Evolutionary conservation across 2,113 vertebrate species (phyloP), one percentile per base, ranked within the genome.

Genomic region (Taxidea taxus): DNA sequence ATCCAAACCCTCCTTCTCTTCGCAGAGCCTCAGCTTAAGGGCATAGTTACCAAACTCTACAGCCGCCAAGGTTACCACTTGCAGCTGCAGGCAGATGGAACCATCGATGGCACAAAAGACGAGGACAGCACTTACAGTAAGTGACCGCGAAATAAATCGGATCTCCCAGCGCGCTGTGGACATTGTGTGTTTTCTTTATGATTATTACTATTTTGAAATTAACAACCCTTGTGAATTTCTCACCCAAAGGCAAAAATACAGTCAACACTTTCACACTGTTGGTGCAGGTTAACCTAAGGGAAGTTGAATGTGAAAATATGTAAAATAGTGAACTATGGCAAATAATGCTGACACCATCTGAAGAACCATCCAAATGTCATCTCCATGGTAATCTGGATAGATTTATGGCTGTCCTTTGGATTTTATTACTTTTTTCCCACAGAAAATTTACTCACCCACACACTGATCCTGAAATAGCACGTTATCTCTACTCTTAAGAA

Each of bases 11-110:
- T 98, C 98, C 68, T 98, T 99, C 94, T 90, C 96, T 98, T 97
- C 98, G 44, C 99, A 99, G 99, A 99, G 98, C 99, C 99, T 99
- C 99, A 99, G 99, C 99, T 99, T 98, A 99, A 99, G 99, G 99
- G 99, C 98, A 99, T 99, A 95, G 99, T 99, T 98, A 99, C 99
- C 91, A 99, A 99, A 99, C 99, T 99, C 25, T 99, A 99, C 99
- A 99, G 99, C 99, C 99, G 99, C 97, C 99, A 99, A 99, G 99
- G 99, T 94, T 99, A 99, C 99, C 99, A 99, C 99, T 99, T 99
- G 99, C 99, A 99, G 98, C 98, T 99, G 98, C 99, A 99, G 98
- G 99, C 99, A 98, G 99, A 99, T 99, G 99, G 99, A 98, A 99
- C 99, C 98, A 99, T 99, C 90, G 99, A 99, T 98, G 99, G 99